Evolutionary conservation across 2,113 vertebrate genomes (phyloP), one percentile per base, ranked within the genome.

Genomic region (Cynopterus brachyotis): DNA sequence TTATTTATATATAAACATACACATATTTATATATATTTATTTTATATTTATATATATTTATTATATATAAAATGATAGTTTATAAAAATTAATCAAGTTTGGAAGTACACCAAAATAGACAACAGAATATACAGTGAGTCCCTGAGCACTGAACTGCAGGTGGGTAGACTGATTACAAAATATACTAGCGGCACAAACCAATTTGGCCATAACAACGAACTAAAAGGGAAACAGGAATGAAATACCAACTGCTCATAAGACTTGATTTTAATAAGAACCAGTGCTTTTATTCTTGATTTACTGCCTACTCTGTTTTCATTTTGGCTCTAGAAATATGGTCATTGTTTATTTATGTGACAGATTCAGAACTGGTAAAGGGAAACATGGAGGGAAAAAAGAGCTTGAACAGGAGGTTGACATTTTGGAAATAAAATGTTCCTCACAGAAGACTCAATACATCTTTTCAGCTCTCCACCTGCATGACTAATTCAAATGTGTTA

Each of bases 251-350:
- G 57, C 45, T 94, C 59, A 78, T 28, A 35, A 75, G 28, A 69
- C 22, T 70, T 11, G 15, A 94, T 76, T 96, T 40, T 78, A 95
- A 53, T 87, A 50, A 92, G 70, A 93, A 37, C 35, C 19, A 12
- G 3, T 67, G 80, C 64, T 90, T 97, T 96, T 82, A 53, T 26
- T 83, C n/a, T 66, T 87, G 70, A 73, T 84, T 84, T 92, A 66
- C n/a, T 94, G 83, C 53, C n/a, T 66, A 70, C 67, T 47, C 53
- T 92, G n/a, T 81, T 97, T 95, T 95, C 66, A 72, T 55, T 62
- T 32, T 13, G 70, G 45, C 47, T 72, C 96, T 79, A 78, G 32
- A 88, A 87, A 75, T 30, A 45, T 37, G 72, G 59, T 42, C 59
- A 85, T 55, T 62, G 47, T 82, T 95, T 55, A 64, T 91, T 92